phyloP scores from a whole-genome alignment of 2,113 vertebrate species.

The Cochlearius cochlearius region DNA sequence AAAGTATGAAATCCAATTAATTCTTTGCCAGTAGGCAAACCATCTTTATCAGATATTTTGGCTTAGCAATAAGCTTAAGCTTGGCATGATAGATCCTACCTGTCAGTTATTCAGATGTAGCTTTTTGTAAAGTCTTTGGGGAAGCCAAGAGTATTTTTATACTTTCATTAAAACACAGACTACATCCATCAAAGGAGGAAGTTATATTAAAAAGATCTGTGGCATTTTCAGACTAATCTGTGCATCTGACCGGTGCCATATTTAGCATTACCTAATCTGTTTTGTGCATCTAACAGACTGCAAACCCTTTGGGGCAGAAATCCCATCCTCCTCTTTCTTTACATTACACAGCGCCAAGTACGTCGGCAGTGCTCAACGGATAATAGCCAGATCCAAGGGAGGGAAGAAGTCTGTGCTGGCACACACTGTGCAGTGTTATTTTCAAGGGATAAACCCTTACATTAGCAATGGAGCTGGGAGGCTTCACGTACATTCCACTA shows the following conservation, averaged over 20 bases:
- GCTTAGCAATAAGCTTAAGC: conserved; percentile 60
- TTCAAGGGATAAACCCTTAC: not conserved
- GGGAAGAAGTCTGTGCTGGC: not conserved
- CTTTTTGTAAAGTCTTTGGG: conserved; percentile 60
- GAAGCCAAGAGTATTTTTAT: conserved; percentile 59
- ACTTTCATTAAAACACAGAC: conserved; percentile 57
- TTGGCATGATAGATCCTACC: conserved; percentile 67
- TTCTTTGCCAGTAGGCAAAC: conserved; percentile 64
- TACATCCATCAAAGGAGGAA: conserved; percentile 53
- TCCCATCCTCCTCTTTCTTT: not conserved
- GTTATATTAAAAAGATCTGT: conserved; percentile 44
- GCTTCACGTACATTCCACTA: not conserved
- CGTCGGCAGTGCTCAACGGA: not conserved
- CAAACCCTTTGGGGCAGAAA: conserved; percentile 49
- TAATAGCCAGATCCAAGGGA: conserved; percentile 5
- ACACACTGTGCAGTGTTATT: not conserved
- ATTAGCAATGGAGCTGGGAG: not conserved
- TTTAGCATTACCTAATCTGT: conserved; percentile 42
- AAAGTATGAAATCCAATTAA: conserved; percentile 69
- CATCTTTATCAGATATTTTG: conserved; percentile 61
- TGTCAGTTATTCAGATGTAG: conserved; percentile 62
- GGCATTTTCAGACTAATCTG: conserved; percentile 50
- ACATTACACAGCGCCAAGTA: not conserved
- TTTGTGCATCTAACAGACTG: conserved; percentile 47
- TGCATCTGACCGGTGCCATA: not conserved